These are phyloP conservation scores for Okapia johnstoni DNA, from an alignment of 2,113 vertebrate genomes.

Conservation along the genomic window DNA sequence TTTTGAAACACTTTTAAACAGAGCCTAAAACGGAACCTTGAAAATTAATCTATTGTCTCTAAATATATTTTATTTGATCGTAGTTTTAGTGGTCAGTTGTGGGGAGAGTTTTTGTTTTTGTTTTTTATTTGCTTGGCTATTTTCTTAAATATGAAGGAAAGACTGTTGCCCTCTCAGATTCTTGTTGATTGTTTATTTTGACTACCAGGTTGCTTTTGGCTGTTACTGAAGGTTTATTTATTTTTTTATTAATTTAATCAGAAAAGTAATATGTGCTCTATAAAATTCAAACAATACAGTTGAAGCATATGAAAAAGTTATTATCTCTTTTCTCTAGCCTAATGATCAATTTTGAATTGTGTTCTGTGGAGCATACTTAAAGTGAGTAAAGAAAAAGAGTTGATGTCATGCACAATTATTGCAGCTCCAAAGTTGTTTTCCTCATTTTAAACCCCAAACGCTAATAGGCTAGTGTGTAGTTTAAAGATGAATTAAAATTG, in stretches of 20 bases:
- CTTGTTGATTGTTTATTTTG: neutral
- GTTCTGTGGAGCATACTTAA: neutral
- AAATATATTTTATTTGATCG: neutral
- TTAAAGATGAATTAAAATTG: neutral
- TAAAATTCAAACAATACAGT: neutral
- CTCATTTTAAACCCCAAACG: neutral
- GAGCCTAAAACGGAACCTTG: neutral
- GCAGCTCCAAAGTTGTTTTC: neutral
- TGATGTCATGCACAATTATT: neutral
- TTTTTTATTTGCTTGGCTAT: neutral
- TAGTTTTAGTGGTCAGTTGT: neutral
- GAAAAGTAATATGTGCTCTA: neutral
- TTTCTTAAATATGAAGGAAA: neutral
- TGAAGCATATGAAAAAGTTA: neutral
- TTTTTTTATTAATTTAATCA: neutral
- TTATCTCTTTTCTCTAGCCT: neutral
- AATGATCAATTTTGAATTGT: neutral
- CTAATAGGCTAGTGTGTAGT: neutral
- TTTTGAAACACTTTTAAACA: conserved; percentile 11
- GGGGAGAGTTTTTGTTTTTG: neutral
- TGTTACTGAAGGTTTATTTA: neutral
- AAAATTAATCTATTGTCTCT: neutral
- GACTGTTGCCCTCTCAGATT: neutral
- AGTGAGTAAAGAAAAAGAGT: neutral
- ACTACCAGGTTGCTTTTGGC: neutral